phyloP scores from a whole-genome alignment of 2,113 vertebrate genomes.

The Daboia siamensis region DNA sequence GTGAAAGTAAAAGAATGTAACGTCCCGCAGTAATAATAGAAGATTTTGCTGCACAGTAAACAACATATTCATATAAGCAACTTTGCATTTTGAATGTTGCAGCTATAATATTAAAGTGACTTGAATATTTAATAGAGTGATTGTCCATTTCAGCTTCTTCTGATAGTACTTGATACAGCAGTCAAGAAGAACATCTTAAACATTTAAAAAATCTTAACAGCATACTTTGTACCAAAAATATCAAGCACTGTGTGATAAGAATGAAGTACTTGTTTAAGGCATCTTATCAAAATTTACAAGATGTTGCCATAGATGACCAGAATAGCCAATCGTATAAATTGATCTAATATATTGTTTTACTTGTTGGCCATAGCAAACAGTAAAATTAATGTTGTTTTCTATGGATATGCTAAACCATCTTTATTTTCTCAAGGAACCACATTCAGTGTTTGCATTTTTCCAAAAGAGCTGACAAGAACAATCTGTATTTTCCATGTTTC shows the following conservation, averaged over 20 bases:
- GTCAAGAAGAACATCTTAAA: constrained; percentile 55
- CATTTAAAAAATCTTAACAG: constrained; percentile 49
- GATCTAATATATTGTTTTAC: constrained; percentile 55
- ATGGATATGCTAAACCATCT: constrained; percentile 58
- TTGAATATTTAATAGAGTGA: constrained; percentile 63
- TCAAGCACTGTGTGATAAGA: constrained; percentile 72
- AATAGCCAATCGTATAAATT: constrained; percentile 46
- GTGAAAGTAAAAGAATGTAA: constrained; percentile 19
- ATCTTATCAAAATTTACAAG: constrained; percentile 56
- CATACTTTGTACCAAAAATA: constrained; percentile 75
- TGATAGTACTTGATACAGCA: constrained; percentile 39
- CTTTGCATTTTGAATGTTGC: constrained; percentile 49
- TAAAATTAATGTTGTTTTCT: constrained; percentile 64
- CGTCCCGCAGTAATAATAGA: constrained; percentile 23
- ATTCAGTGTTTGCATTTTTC: constrained; percentile 56
- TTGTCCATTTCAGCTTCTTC: constrained; percentile 60
- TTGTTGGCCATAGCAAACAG: constrained; percentile 59
- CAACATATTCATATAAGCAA: constrained; percentile 37
- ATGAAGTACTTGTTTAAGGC: constrained; percentile 50
- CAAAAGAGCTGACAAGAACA: constrained; percentile 33
- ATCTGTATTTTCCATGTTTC: constrained; percentile 51
- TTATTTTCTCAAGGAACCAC: constrained; percentile 42
- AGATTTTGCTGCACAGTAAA: constrained; percentile 54
- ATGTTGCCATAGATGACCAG: constrained; percentile 43
- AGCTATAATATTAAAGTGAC: constrained; percentile 54